Percentiles rank a stretch among this genome's conserved stretches.
Evolutionary conservation across 2,113 vertebrate genomes (phyloP).

Genomic region (Chaetorhynchus papuensis): DNA sequence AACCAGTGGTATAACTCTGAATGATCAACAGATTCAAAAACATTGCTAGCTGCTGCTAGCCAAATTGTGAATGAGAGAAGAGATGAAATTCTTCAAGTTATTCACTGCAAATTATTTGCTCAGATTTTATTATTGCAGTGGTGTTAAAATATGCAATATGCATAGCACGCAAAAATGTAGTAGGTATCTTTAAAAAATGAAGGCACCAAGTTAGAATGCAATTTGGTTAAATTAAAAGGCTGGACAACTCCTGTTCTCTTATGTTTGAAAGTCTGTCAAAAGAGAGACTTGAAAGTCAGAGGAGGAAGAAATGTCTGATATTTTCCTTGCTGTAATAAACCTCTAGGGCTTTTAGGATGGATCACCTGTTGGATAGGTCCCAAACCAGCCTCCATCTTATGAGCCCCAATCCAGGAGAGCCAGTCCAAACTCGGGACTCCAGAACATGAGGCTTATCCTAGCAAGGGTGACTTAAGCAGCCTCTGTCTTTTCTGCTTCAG

Average conservation of each 20-base stretch:
- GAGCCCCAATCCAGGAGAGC: background rate
- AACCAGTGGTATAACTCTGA: background rate
- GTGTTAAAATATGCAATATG: background rate
- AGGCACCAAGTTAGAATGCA: background rate
- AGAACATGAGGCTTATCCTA: background rate
- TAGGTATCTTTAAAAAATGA: background rate
- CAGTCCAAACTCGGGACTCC: background rate
- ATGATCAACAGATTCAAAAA: background rate
- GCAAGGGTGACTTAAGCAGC: background rate
- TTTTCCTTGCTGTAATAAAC: background rate
- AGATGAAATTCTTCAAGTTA: background rate
- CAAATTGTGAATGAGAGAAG: background rate
- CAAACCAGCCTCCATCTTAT: background rate
- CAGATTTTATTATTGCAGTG: background rate
- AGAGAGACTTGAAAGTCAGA: background rate
- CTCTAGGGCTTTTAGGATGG: background rate
- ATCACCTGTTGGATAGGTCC: background rate
- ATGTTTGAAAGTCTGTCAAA: background rate
- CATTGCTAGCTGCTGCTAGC: background rate
- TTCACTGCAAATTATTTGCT: conserved; percentile 7
- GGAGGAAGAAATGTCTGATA: background rate
- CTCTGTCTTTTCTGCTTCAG: background rate
- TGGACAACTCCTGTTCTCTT: background rate
- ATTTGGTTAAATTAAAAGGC: background rate
- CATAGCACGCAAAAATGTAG: background rate